phyloP scores from a whole-genome alignment of 1,140 invertebrate genomes.

The Octopus bimaculoides region DNA sequence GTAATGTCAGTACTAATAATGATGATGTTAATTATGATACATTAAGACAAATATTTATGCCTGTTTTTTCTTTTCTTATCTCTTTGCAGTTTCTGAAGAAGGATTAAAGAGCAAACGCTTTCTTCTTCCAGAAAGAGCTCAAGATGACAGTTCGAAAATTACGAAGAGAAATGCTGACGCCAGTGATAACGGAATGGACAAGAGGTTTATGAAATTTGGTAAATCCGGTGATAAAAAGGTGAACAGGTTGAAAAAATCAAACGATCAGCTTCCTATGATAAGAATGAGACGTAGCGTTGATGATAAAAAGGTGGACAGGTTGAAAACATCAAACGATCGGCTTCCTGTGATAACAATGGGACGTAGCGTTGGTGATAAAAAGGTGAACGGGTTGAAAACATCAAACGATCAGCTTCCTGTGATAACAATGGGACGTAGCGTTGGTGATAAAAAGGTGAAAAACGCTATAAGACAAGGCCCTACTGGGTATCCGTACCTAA shows the following conservation, averaged over 20 bases:
- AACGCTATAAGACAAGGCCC: background rate
- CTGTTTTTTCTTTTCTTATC: background rate
- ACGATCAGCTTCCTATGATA: conserved; percentile 33
- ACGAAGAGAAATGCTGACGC: background rate
- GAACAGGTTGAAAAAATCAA: conserved; percentile 25
- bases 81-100: background rate
- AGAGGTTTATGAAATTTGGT: conserved; percentile 38
- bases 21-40: too few species aligned
- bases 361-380: conserved; percentile 11
- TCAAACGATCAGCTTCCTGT: conserved; percentile 31
- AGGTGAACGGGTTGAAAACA: conserved; percentile 25
- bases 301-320: background rate
- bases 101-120: conserved; percentile 21
- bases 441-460: background rate
- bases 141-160: background rate
- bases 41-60: too few species aligned
- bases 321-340: conserved; percentile 32
- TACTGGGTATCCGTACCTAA: background rate
- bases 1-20: too few species aligned
- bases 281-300: background rate
- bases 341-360: conserved; percentile 22
- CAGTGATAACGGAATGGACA: background rate
- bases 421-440: background rate
- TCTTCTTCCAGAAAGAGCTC: conserved; percentile 25
- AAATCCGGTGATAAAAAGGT: conserved; percentile 15